Conservation (phyloP, 1,140 invertebrate species). For the Hestina assimilis region DNA sequence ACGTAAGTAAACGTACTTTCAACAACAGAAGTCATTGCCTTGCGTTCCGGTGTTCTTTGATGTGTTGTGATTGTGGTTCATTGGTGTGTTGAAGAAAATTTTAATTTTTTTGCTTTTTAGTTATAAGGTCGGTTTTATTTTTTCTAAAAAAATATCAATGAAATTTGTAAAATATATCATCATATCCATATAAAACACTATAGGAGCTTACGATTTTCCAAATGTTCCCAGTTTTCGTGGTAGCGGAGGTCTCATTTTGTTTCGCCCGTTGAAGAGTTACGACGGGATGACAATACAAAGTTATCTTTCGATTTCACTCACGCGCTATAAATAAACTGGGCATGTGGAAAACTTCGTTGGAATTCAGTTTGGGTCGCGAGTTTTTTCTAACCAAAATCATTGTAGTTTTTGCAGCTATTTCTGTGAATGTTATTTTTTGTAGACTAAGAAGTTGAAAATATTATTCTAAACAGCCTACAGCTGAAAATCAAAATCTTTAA, state of each 20-base stretch:
- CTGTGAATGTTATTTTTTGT: too few relatives aligned
- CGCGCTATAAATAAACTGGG: slow-evolving; percentile 33
- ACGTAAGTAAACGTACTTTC: too few relatives aligned
- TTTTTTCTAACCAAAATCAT: slow-evolving; percentile 5
- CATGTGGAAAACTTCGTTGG: slow-evolving; percentile 13
- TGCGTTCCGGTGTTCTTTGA: too few relatives aligned
- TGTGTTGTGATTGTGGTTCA: too few relatives aligned
- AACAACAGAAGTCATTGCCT: too few relatives aligned
- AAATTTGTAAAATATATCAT: background rate
- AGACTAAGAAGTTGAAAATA: too few relatives aligned
- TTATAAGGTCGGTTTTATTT: too few relatives aligned
- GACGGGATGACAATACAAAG: slow-evolving; percentile 38
- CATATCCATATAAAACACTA: too few relatives aligned
- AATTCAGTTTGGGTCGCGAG: slow-evolving; percentile 9
- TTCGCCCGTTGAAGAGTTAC: slow-evolving; percentile 32
- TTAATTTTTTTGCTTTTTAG: too few relatives aligned
- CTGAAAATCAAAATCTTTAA: too few relatives aligned
- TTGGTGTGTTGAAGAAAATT: background rate
- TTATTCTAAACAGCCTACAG: too few relatives aligned
- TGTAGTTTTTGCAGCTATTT: slow-evolving; percentile 4
- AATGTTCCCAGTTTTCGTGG: slow-evolving; percentile 10
- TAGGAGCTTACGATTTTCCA: background rate
- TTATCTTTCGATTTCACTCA: slow-evolving; percentile 45
- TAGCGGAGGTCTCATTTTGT: slow-evolving; percentile 28
- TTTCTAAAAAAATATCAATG: too few relatives aligned